A percentile compares a stretch with the other conserved stretches of the same genome.
phyloP scores from a whole-genome alignment of 2,888 invertebrate genomes.

The Troglohyphantes excavatus region DNA sequence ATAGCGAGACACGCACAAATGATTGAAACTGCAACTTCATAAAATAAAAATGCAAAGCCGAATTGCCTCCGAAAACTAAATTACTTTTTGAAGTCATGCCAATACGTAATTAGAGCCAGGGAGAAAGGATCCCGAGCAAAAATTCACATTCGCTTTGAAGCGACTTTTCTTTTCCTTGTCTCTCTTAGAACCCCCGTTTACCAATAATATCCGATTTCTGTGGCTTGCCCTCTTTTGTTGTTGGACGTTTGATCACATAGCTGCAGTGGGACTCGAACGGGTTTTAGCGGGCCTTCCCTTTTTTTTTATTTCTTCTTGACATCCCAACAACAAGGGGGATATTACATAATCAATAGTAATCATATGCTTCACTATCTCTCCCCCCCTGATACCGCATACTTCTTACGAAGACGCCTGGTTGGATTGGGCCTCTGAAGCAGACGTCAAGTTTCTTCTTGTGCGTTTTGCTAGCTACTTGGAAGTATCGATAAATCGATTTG shows the following conservation, averaged over 20 bases:
- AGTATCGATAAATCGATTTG: background rate
- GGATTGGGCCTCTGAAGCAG: background rate
- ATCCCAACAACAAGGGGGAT: constrained; percentile 32
- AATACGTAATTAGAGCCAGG: constrained; percentile 51
- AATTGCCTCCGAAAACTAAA: constrained; percentile 55
- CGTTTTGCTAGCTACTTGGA: background rate
- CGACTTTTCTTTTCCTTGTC: background rate
- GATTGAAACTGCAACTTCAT: constrained; percentile 40
- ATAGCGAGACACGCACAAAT: constrained; percentile 14
- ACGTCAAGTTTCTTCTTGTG: constrained; percentile 3
- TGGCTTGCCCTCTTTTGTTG: constrained; percentile 50
- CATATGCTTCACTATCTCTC: constrained; percentile 51
- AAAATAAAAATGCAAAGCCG: constrained; percentile 53
- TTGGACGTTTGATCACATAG: background rate
- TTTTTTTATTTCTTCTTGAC: constrained; percentile 10
- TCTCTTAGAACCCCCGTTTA: constrained; percentile 1
- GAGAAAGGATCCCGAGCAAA: constrained; percentile 8
- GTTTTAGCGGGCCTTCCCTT: background rate
- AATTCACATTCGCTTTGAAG: constrained; percentile 9
- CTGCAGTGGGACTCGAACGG: background rate
- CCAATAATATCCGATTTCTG: constrained; percentile 53
- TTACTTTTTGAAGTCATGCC: constrained; percentile 66
- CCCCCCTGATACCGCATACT: background rate
- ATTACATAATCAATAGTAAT: constrained; percentile 76
- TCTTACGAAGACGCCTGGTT: constrained; percentile 1